These are phyloP conservation scores for Tenrec ecaudatus DNA, from an alignment of 2,113 vertebrate species.

Conservation along the genomic window DNA sequence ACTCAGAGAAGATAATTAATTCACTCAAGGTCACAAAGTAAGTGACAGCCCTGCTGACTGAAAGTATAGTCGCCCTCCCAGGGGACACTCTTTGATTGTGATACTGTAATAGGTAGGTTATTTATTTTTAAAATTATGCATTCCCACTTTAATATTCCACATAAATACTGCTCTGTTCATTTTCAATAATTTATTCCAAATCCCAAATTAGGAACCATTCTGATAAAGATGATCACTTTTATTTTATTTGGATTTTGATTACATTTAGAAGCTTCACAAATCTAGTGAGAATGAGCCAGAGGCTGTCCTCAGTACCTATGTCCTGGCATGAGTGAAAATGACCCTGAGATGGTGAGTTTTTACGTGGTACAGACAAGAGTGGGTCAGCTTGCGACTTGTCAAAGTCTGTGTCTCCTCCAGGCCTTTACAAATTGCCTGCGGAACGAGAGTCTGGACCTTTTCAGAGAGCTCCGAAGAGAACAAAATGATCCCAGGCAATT, in stretches of 20 bases:
- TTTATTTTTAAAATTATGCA: background rate
- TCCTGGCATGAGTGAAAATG: background rate
- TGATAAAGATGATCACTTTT: background rate
- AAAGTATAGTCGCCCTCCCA: background rate
- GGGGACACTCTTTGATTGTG: background rate
- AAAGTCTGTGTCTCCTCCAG: background rate
- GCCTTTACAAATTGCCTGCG: conserved; percentile 43
- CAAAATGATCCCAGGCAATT: conserved; percentile 61
- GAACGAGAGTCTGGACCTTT: conserved; percentile 34
- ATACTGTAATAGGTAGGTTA: background rate
- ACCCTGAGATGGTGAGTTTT: background rate
- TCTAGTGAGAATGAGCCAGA: background rate
- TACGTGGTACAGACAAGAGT: background rate
- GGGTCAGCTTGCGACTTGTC: conserved; percentile 12
- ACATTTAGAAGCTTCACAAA: background rate
- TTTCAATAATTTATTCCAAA: background rate
- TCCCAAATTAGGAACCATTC: background rate
- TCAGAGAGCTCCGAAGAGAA: conserved; percentile 5
- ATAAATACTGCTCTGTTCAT: background rate
- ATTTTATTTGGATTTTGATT: background rate
- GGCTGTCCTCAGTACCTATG: background rate
- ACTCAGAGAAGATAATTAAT: conserved; percentile 4
- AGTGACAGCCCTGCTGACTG: background rate
- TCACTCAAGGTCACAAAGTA: background rate
- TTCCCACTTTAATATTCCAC: background rate